Evolutionary conservation across 2,797 vertebrate genomes (phyloP), one percentile per base, ranked within the genome.

Genomic region (Hippoglossus hippoglossus): DNA sequence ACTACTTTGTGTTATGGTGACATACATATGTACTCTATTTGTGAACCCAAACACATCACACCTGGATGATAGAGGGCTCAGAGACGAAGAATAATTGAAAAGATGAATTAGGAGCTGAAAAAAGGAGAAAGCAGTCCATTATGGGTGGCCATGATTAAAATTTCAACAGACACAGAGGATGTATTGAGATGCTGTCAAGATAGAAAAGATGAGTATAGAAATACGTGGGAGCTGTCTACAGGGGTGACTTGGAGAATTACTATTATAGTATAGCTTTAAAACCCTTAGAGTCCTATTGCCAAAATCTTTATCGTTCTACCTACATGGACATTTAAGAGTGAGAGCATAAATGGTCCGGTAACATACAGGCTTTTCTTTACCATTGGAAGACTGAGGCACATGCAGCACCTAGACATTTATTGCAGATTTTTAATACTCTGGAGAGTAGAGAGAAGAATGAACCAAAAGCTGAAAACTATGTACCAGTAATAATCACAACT

Each of bases 401-500:
- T n/a, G 26, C 6, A 36, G 34, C 34, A 11, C 34, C 11, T 36
- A 36, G 34, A 36, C 34, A 36, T 36, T 2, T 31, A 31, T 31
- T 31, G 28, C 28, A 31, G 28, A 31, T 31, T 31, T 31, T 1
- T 31, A 31, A 8, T 31, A 31, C 28, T 31, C 7, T 31, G 28
- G 28, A 28, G 28, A 7, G 28, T 6, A n/a, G 5, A 60, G 26
- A 15, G 18, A 63, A 67, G 16, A 71, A 63, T 49, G 25, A 63
- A 67, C 39, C 2, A 51, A 62, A 73, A 51, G 15, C 47, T 28
- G 8, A 26, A 16, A 58, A 22, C 39, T 24, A 39, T 55, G 31
- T 28, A 60, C 4, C 19, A 36, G 6, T 22, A 68, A 58, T 18
- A 63, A 66, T 4, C 36, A 67, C 53, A 52, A 25, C 49, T 11